Percentiles rank a stretch among this genome's conserved stretches.
These are phyloP conservation scores for Cephus runcator DNA, from an alignment of 2,888 invertebrate genomes.

Conservation along the genomic window DNA sequence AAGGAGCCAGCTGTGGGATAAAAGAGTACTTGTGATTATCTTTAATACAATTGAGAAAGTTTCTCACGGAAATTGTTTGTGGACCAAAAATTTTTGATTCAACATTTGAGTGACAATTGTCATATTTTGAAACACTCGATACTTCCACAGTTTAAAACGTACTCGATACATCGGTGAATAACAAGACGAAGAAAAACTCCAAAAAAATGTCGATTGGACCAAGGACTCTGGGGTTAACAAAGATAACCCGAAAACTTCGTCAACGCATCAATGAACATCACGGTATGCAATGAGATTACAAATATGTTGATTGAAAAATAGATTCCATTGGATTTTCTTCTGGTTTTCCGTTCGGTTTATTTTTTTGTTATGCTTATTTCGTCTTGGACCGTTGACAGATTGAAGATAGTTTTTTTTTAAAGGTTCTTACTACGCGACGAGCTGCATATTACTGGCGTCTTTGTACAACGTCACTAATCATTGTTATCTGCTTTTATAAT, in stretches of 20 bases:
- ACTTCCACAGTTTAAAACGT: neutral
- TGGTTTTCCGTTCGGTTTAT: neutral
- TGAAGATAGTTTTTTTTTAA: neutral
- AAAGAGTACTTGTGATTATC: neutral
- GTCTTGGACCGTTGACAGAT: neutral
- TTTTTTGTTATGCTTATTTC: too few relatives aligned
- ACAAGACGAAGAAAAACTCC: conserved; percentile 18
- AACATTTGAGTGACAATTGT: neutral
- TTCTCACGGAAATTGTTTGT: neutral
- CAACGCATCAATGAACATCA: conserved; percentile 42
- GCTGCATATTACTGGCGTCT: neutral
- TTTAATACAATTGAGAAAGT: neutral
- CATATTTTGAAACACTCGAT: neutral
- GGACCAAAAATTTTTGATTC: neutral
- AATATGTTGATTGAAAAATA: neutral
- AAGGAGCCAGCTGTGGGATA: neutral
- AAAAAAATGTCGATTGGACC: conserved; percentile 39
- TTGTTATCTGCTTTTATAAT: neutral
- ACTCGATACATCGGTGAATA: conserved; percentile 8
- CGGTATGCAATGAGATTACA: conserved; percentile 25
- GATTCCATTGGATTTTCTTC: neutral
- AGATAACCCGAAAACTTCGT: conserved; percentile 42
- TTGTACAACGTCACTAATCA: neutral
- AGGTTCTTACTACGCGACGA: neutral
- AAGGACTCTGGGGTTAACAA: conserved; percentile 41